Base-by-base conservation (phyloP, 2,888 invertebrate species). In the Erannis defoliaria region DNA sequence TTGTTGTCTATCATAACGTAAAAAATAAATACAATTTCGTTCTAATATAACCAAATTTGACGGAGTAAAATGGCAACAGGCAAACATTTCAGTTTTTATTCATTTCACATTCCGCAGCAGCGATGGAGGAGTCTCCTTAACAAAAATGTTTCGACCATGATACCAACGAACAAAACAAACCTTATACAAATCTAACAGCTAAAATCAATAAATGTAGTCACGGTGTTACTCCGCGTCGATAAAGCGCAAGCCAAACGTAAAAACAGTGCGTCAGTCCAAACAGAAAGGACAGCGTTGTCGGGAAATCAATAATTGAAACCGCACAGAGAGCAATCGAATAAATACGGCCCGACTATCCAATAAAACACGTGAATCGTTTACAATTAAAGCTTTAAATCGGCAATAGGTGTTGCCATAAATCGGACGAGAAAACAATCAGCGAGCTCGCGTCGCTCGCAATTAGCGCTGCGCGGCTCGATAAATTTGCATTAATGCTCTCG, bases 371-470 rank as follows among this genome's bases (percentile, higher is more conserved):
- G 89, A 89, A 92, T 90, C 90, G 92, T 90, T 92, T 90, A 91
- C 92, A 92, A 93, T 93, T 93, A 92, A 92, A 88, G 89, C 92
- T 89, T 93, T 92, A 92, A 92, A 93, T 92, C 92, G 92, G 92
- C 92, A 90, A 92, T 92, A 92, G 93, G 93, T 92, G 93, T 92
- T 92, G 93, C 91, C 88, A 93, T 93, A 93, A 93, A 93, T 93
- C 82, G 88, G 84, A 83, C 78, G 86, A 86, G 91, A 88, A 92
- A 93, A 93, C 93, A 93, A 93, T 93, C 93, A 93, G 88, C 92
- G 90, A 73, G 85, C 82, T 78, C 88, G 88, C 90, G 90, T 90
- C 89, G 91, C 75, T 87, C 82, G 90, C 93, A 89, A 93, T 93
- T 93, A 92, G 93, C 93, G 89, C 88, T 85, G 85, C 87, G 86